These are phyloP conservation scores for Pseudachorutes palmiensis DNA, from an alignment of 1,140 invertebrate genomes.

Conservation along the genomic window DNA sequence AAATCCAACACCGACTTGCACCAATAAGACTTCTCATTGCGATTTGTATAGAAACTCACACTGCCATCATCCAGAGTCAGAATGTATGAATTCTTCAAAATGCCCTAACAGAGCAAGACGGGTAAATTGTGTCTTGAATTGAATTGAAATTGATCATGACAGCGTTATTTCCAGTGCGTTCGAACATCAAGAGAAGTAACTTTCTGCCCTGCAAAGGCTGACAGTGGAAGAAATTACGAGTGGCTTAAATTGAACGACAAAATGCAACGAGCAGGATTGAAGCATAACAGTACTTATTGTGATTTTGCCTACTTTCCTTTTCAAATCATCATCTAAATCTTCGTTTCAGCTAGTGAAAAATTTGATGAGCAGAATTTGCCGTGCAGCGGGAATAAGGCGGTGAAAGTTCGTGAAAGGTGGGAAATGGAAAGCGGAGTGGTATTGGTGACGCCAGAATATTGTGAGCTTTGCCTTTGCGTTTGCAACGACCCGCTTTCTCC, in stretches of 20 bases:
- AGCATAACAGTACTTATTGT: slow-evolving; percentile 6
- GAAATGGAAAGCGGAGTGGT: slow-evolving; percentile 26
- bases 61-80: slow-evolving; percentile 11
- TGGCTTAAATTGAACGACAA: slow-evolving; percentile 24
- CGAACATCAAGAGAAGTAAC: slow-evolving; percentile 12
- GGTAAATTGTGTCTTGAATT: neutral
- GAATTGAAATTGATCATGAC: neutral
- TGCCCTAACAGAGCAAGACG: slow-evolving; percentile 11
- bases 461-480: slow-evolving; percentile 25
- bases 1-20: slow-evolving; percentile 16
- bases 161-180: slow-evolving; percentile 17
- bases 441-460: slow-evolving; percentile 25
- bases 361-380: neutral
- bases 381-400: neutral
- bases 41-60: slow-evolving; percentile 6
- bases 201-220: slow-evolving; percentile 16
- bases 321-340: neutral
- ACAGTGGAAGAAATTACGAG: slow-evolving; percentile 9
- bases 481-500: slow-evolving; percentile 17
- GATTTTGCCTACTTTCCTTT: neutral
- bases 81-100: slow-evolving; percentile 18
- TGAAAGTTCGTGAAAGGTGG: slow-evolving; percentile 17
- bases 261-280: neutral
- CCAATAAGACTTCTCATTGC: slow-evolving; percentile 20
- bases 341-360: neutral